phyloP scores from a whole-genome alignment of 1,140 invertebrate species.

The Hyposmocoma kahamanoa region DNA sequence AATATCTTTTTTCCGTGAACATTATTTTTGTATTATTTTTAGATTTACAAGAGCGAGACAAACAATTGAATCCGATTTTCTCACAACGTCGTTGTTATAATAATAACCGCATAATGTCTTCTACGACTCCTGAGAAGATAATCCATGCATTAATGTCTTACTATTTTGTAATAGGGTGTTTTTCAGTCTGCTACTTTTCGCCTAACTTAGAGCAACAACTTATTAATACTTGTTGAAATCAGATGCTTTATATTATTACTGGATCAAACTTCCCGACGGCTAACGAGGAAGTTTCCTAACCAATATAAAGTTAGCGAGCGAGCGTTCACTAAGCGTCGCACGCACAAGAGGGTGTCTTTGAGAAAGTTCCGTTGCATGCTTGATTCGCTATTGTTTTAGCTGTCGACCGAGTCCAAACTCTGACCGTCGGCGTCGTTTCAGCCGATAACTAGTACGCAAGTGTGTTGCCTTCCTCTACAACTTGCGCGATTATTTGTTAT shows the following conservation, averaged over 20 bases:
- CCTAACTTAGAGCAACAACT: too few species aligned
- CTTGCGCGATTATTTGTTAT: conserved; percentile 48
- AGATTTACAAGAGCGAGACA: conserved; percentile 29
- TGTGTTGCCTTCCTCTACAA: conserved; percentile 35
- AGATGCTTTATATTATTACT: conserved; percentile 22
- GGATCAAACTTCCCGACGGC: conserved; percentile 19
- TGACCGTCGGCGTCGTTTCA: conserved; percentile 33
- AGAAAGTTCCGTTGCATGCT: conserved; percentile 66
- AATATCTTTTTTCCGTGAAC: conserved; percentile 31
- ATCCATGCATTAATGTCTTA: too few species aligned
- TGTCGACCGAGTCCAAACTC: conserved; percentile 48
- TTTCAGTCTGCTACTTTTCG: too few species aligned
- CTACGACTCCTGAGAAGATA: too few species aligned
- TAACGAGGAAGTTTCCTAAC: conserved; percentile 53
- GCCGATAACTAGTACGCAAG: conserved; percentile 46
- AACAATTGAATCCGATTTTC: conserved; percentile 29
- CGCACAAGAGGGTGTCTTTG: conserved; percentile 65
- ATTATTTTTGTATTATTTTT: conserved; percentile 32
- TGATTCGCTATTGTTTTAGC: conserved; percentile 68
- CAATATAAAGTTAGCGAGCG: conserved; percentile 64
- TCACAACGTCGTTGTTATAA: not conserved
- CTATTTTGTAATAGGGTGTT: too few species aligned
- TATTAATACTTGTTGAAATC: conserved; percentile 24
- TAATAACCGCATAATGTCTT: too few species aligned
- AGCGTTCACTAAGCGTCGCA: conserved; percentile 56